A percentile compares a stretch with the other conserved stretches of the same genome.
Evolutionary conservation across 2,113 vertebrate species (phyloP).

Genomic region (Sphaerodactylus townsendi): DNA sequence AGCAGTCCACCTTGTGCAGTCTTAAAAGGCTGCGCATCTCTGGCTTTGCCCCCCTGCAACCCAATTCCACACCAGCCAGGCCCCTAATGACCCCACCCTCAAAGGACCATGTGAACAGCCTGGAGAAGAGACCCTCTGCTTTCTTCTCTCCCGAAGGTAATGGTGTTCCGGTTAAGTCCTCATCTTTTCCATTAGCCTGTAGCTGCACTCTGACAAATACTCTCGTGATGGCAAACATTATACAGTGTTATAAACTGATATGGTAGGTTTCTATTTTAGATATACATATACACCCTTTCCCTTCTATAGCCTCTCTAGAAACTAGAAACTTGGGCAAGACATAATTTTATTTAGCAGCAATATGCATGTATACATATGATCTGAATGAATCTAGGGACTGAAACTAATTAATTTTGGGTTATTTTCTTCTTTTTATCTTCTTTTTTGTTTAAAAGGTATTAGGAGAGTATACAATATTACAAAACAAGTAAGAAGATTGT

Average conservation of each 20-base stretch:
- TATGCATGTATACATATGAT: neutral
- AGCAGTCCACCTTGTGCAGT: too few relatives aligned
- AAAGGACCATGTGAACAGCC: too few relatives aligned
- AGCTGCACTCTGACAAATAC: neutral
- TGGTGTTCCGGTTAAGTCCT: too few relatives aligned
- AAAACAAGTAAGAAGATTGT: slow-evolving; percentile 39
- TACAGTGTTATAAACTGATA: neutral
- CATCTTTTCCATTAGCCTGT: neutral
- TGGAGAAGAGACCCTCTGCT: too few relatives aligned
- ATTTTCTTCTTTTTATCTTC: neutral
- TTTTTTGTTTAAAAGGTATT: slow-evolving; percentile 44
- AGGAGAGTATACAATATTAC: slow-evolving; percentile 23
- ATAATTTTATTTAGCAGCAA: slow-evolving; percentile 27
- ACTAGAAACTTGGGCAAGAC: neutral
- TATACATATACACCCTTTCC: neutral
- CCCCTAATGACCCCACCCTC: too few relatives aligned
- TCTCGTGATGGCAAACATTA: neutral
- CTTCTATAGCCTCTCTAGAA: neutral
- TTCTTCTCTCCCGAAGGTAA: too few relatives aligned
- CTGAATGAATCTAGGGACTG: slow-evolving; percentile 36
- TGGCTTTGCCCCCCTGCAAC: too few relatives aligned
- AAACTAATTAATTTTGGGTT: slow-evolving; percentile 21
- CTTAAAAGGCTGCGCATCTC: too few relatives aligned
- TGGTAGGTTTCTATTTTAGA: neutral
- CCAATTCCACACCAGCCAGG: too few relatives aligned